Base-by-base conservation (phyloP, 2,888 invertebrate genomes). In the Thymelicus sylvestris region DNA sequence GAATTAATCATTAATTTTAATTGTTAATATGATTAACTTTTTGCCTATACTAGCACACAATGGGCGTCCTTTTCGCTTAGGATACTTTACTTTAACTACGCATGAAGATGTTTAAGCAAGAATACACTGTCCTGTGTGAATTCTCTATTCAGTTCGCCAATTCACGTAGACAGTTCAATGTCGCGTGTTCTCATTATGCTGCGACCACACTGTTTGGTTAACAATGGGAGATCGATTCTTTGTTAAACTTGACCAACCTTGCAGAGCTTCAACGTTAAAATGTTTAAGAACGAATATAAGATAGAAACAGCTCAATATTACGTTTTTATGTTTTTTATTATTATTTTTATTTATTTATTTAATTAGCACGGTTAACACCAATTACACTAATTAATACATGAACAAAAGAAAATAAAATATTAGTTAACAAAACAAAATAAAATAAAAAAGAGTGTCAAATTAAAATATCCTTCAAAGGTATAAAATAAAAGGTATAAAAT, bases 161-260 rank as follows among this genome's bases (percentile, higher is more conserved):
- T 59, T 64, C 69, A 69, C 63, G 69, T 64, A 69, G 69, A 69
- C 69, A 64, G 63, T 64, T 69, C 69, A 69, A 69, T 69, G 69
- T 69, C 69, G 69, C 68, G 63, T 57, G 57, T 69, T 57, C 68
- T 69, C 64, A 69, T 64, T 69, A 64, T 64, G 19, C 59, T 47
- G 38, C 55, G 59, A 57, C 64, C 68, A 57, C 68, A 69, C 68
- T 69, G 68, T 68, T 69, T 69, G 64, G 19, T 64, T 69, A 59
- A 69, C 69, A 69, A 69, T 69, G 50, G 64, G 59, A 69, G 59
- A 69, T 59, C 47, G 47, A 63, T 57, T 57, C 69, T 69, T 64
- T 69, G 64, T 64, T 69, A 63, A 69, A 69, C 69, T 65, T 65
- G 65, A 65, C 50, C 64, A 69, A 48, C 69, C 64, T 65, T 39